Base-by-base conservation (phyloP, 2,113 vertebrate genomes). In the Dipodomys spectabilis region DNA sequence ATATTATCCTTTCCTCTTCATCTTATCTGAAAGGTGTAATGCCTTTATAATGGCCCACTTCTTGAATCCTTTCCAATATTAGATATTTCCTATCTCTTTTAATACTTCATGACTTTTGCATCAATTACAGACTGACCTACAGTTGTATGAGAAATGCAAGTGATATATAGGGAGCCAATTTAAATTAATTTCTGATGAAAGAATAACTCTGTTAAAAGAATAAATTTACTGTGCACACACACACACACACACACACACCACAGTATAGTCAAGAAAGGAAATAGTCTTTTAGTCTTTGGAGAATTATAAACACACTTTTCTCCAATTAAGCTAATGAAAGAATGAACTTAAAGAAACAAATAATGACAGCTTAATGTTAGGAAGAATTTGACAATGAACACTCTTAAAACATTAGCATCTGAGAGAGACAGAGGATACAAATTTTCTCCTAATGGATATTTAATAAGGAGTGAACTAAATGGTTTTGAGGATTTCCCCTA, bases 161-260 rank as follows among this genome's bases (percentile, higher is more conserved):
- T 98, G 97, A 98, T 98, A 98, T 98, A 98, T 97, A 95, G 98
- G 62, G 96, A 97, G 98, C 97, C 97, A 96, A 98, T 97, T 98
- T 97, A 98, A 98, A 98, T 98, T 96, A 98, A 98, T 98, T 98
- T 98, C 98, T 98, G 98, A 98, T 98, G 98, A 98, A 98, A 98
- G 96, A 98, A 98, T 98, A 98, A 98, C 98, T 98, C 96, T 98
- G 98, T 97, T 98, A 97, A 97, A 97, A 96, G 98, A 98, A 98
- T 97, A 97, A 98, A 98, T 98, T 98, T 98, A 98, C 95, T 98
- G 97, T 97, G 96, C 86, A 94, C 94, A 97, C 39, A 39, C 97
- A 96, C 86, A 94, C 94, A 97, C 39, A 39, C 39, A 39, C 39
- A 39, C 4, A 39, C 39, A 39, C 39, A 39, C 39, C 39, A 39